These are phyloP conservation scores for Diaphora mendica DNA, from an alignment of 2,888 invertebrate genomes.

Conservation along the genomic window DNA sequence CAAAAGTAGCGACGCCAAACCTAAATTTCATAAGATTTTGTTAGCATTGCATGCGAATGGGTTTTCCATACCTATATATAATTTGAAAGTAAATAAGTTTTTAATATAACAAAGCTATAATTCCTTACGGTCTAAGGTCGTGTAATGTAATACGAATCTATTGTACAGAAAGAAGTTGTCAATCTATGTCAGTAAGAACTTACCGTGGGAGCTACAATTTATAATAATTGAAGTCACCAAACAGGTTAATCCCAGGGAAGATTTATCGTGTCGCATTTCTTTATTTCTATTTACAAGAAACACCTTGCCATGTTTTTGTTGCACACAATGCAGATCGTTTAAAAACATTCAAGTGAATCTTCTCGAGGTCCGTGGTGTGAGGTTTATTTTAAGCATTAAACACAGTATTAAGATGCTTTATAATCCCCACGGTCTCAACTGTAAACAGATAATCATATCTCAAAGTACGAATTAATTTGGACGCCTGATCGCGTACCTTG, in stretches of 20 bases:
- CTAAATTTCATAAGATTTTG: background rate
- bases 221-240: background rate
- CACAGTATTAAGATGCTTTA: slow-evolving; percentile 15
- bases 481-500: slow-evolving; percentile 64
- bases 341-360: background rate
- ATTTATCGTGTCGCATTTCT: background rate
- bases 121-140: too few relatives aligned
- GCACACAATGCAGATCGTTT: background rate
- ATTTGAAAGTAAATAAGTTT: too few relatives aligned
- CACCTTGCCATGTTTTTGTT: background rate
- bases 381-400: background rate
- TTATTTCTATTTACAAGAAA: background rate
- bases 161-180: too few relatives aligned
- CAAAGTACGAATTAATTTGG: slow-evolving; percentile 67
- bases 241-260: background rate
- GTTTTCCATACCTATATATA: too few relatives aligned
- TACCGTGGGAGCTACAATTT: background rate
- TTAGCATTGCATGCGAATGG: too few relatives aligned
- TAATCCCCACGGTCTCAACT: slow-evolving; percentile 40
- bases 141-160: too few relatives aligned
- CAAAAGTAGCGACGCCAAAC: background rate
- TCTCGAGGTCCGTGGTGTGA: background rate
- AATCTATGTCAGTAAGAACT: background rate
- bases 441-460: slow-evolving; percentile 60
- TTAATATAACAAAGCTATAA: too few relatives aligned